phyloP scores from a whole-genome alignment of 2,113 vertebrate genomes.

The Pseudopipra pipra region DNA sequence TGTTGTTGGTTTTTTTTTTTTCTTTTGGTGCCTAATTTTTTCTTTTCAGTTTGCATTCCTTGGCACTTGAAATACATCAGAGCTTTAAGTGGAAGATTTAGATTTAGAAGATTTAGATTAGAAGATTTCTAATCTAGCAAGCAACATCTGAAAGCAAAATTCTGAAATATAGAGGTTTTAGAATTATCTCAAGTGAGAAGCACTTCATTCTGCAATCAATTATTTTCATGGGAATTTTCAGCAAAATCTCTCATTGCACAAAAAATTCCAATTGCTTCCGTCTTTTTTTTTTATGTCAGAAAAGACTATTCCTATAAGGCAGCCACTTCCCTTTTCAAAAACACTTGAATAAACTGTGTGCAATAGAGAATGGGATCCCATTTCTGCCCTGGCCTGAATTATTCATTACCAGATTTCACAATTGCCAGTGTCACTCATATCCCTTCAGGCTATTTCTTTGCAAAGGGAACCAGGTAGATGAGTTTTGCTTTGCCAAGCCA shows the following conservation, averaged over 20 bases:
- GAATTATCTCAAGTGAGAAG: not conserved
- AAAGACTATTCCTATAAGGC: not conserved
- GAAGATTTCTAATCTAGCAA: not conserved
- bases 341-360: not conserved
- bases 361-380: not conserved
- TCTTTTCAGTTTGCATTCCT: not conserved
- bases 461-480: not conserved
- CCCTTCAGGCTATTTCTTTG: not conserved
- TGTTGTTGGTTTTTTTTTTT: not conserved
- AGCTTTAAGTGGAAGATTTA: not conserved
- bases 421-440: not conserved
- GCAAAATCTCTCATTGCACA: not conserved
- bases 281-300: not conserved
- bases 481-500: not conserved
- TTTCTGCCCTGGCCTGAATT: not conserved
- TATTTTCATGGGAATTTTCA: not conserved
- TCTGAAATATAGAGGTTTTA: not conserved
- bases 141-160: not conserved
- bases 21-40: not conserved
- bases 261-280: not conserved
- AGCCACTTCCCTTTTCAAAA: not conserved
- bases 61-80: not conserved
- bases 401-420: constrained; percentile 3
- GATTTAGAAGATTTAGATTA: too few relatives aligned
- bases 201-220: not conserved